Percentiles rank a stretch among this genome's conserved stretches.
phyloP scores from a whole-genome alignment of 2,888 invertebrate genomes.

The Smittia sp. region DNA sequence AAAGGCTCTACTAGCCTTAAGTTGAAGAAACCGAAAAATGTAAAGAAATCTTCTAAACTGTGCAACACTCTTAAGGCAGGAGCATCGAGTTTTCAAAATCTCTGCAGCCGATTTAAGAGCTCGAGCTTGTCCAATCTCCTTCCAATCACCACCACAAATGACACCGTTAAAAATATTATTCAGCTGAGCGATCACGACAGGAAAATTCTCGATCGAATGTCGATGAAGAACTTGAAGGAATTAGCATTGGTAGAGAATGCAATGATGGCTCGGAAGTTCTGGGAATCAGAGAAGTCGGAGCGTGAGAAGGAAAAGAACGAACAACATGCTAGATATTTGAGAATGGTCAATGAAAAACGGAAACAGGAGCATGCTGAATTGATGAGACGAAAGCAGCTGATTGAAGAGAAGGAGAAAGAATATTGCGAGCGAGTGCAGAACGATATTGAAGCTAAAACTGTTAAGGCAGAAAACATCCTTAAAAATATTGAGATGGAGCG shows the following conservation, averaged over 20 bases:
- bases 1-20: conserved; percentile 6
- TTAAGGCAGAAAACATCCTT: conserved; percentile 48
- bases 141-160: conserved; percentile 11
- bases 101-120: conserved; percentile 32
- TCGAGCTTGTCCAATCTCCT: conserved; percentile 38
- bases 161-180: conserved; percentile 6
- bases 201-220: conserved; percentile 53
- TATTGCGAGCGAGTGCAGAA: conserved; percentile 48
- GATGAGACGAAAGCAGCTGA: conserved; percentile 1
- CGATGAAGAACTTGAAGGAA: conserved; percentile 49
- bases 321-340: conserved; percentile 51
- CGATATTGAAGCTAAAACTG: conserved; percentile 49
- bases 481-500: conserved; percentile 48
- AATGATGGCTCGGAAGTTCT: conserved; percentile 52
- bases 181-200: conserved; percentile 50
- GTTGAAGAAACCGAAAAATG: conserved; percentile 26
- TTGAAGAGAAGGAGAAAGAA: conserved; percentile 30
- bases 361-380: conserved; percentile 47
- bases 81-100: conserved; percentile 31
- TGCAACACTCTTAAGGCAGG: conserved; percentile 10
- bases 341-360: conserved; percentile 50
- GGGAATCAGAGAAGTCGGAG: conserved; percentile 53
- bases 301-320: conserved; percentile 51
- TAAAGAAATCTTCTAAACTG: conserved; percentile 29
- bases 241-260: conserved; percentile 50